Evolutionary conservation across 1,140 invertebrate species (phyloP), one percentile per base, ranked within the genome.

Genomic region (Nephila pilipes): DNA sequence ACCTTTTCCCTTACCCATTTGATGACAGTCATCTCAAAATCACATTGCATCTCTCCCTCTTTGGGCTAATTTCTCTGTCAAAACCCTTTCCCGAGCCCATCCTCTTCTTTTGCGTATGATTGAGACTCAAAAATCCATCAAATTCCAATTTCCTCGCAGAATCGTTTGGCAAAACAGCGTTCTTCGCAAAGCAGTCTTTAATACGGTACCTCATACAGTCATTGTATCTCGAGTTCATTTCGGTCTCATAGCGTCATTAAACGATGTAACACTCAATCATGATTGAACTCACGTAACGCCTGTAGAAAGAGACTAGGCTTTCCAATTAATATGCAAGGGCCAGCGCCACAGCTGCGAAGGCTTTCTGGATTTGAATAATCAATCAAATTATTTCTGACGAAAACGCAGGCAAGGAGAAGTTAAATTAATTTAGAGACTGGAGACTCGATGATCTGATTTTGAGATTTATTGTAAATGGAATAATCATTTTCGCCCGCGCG

Each of bases 401-500:
- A 85, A 85, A 36, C 55, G 81, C 54, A n/a, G 54, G 46, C 81
- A n/a, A 57, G n/a, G 46, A 85, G 46, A 55, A 85, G 81, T 85
- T 85, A 85, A 85, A 85, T 85, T 85, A 85, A 85, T 85, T 85
- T 57, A 55, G 55, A 85, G 55, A 85, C 81, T 60, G 81, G 65
- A 69, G 46, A 85, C 29, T 85, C 55, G 55, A 85, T 85, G 81
- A 85, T 85, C 81, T 57, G 46, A 85, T 85, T 85, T 58, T 85
- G 81, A 85, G 81, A 85, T 85, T 85, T 85, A 85, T 85, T 69
- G 65, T 69, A 69, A 69, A 85, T 85, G 81, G 55, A 85, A 85
- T 85, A 85, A 85, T 85, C 81, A 85, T 85, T 85, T 57, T 29
- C 20, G 54, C 14, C 81, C n/a, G 46, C 54, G 46, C 29, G 2